A percentile compares a stretch with the other conserved stretches of the same genome.
Conservation (phyloP, 2,797 vertebrate species). For the Onychomys torridus region DNA sequence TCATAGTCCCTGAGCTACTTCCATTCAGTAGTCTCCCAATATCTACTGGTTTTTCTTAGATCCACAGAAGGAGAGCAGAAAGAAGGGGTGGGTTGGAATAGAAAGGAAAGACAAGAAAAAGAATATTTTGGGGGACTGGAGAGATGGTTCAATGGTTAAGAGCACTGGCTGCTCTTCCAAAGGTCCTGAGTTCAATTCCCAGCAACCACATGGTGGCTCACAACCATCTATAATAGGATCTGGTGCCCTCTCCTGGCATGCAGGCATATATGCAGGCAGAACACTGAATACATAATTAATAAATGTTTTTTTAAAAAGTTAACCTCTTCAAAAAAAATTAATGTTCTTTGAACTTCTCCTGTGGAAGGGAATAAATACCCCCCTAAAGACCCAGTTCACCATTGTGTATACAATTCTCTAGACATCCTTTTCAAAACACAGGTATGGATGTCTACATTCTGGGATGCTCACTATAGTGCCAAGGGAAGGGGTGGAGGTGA, state of each 20-base stretch:
- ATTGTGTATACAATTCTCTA: not conserved
- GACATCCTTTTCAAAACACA: not conserved
- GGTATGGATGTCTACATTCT: not conserved
- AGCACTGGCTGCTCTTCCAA: too few relatives aligned
- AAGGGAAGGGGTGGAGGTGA: not conserved
- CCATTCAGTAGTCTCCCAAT: not conserved
- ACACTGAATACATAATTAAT: too few relatives aligned
- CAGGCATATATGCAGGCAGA: too few relatives aligned
- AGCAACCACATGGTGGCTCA: too few relatives aligned
- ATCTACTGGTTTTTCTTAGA: not conserved
- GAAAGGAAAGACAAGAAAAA: not conserved
- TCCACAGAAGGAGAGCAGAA: not conserved
- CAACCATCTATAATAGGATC: too few relatives aligned
- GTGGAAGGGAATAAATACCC: too few relatives aligned
- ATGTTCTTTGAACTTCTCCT: not conserved
- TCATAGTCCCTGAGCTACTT: not conserved
- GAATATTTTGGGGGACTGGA: too few relatives aligned
- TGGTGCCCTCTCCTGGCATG: too few relatives aligned
- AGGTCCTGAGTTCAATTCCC: too few relatives aligned
- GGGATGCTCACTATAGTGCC: not conserved
- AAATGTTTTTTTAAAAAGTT: too few relatives aligned
- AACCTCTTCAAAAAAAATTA: too few relatives aligned
- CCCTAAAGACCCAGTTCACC: not conserved
- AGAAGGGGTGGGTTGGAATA: not conserved
- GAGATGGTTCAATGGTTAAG: too few relatives aligned